Percentiles rank a stretch among this genome's conserved stretches.
Conservation (phyloP, 2,797 vertebrate species). For the Dryobates pubescens region DNA sequence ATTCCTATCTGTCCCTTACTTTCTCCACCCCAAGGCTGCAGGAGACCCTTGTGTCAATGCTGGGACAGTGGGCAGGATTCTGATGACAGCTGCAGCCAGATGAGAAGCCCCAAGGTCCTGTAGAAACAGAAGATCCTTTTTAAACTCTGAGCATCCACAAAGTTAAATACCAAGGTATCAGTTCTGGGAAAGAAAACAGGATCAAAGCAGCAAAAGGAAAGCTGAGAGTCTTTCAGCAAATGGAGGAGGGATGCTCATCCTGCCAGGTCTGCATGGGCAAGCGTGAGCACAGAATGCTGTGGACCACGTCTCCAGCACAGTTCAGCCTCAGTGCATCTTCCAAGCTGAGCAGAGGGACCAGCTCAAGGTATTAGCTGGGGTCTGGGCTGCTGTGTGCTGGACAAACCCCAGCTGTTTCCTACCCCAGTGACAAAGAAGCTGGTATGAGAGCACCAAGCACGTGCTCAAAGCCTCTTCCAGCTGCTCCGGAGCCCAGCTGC, state of each 20-base stretch:
- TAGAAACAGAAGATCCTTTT: background rate
- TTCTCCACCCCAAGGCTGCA: background rate
- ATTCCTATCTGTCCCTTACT: background rate
- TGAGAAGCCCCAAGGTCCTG: background rate
- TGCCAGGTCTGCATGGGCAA: background rate
- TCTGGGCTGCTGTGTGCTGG: background rate
- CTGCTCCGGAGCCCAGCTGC: background rate
- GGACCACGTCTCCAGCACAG: background rate
- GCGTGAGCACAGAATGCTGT: background rate
- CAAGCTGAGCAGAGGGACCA: accelerated
- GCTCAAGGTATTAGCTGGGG: accelerated
- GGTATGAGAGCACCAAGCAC: accelerated
- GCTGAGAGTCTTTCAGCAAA: background rate
- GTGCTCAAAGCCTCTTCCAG: background rate
- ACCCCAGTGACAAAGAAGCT: background rate
- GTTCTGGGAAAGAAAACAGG: background rate
- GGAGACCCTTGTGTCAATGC: accelerated
- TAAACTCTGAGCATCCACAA: background rate
- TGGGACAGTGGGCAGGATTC: background rate
- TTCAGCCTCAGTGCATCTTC: accelerated
- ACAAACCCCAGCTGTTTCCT: background rate
- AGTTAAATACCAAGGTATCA: background rate
- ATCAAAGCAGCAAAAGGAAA: background rate
- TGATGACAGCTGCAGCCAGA: background rate
- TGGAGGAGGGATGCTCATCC: background rate